phyloP scores from a whole-genome alignment of 2,797 vertebrate species.

The Melopsittacus undulatus region DNA sequence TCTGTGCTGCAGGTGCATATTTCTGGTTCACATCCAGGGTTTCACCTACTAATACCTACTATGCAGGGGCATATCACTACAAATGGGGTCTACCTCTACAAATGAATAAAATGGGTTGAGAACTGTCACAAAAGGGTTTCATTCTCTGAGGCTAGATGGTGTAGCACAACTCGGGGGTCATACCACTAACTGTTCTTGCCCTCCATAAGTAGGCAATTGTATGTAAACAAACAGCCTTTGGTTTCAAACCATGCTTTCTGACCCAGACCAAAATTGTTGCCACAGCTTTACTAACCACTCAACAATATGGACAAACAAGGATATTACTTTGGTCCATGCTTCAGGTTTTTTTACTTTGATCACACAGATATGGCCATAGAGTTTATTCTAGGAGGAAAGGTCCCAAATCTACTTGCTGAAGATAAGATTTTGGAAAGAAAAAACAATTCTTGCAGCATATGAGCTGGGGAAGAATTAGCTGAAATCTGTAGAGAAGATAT shows the following conservation, averaged over 20 bases:
- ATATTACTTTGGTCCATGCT: neutral
- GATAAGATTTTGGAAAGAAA: neutral
- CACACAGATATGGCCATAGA: neutral
- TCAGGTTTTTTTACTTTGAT: neutral
- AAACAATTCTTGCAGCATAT: neutral
- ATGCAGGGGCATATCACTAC: neutral
- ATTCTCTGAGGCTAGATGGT: neutral
- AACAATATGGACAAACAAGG: neutral
- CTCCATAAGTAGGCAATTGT: neutral
- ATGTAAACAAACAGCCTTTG: neutral
- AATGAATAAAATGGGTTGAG: neutral
- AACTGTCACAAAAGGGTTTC: neutral
- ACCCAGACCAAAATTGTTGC: neutral
- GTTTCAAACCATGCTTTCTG: neutral
- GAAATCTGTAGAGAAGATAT: neutral
- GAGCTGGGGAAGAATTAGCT: neutral
- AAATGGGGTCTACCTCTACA: neutral
- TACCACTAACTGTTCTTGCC: neutral
- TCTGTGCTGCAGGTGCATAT: neutral
- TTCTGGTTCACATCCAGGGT: neutral
- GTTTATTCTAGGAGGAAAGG: neutral
- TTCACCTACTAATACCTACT: neutral
- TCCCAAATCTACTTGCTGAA: neutral
- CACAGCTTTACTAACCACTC: neutral
- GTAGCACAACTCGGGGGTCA: fast-evolving